Evolutionary conservation across 2,113 vertebrate genomes (phyloP), one percentile per base, ranked within the genome.

Genomic region (Aegypius monachus): DNA sequence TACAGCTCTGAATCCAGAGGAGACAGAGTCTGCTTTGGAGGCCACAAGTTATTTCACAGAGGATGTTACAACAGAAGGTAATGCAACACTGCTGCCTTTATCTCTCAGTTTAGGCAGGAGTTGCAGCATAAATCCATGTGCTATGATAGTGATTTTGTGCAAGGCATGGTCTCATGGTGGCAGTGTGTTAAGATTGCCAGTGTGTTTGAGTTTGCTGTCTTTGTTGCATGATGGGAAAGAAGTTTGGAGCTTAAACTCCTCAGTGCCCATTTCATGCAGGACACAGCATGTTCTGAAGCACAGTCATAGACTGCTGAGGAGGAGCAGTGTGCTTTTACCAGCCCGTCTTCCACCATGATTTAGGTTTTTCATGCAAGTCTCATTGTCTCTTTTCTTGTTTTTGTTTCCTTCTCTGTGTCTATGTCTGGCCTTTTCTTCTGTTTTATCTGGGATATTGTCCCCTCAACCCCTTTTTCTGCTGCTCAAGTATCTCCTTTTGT

Each of bases 21-120:
- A 99, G 93, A 98, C 99, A 0, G 99, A 99, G 92, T 99, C 99
- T 34, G 99, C 99, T 81, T 98, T 99, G 92, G 99, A 99, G 93
- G 99, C 99, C 3, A 95, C 99, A 14, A 98, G 97, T 50, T 99
- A 99, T 72, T 99, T 99, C 97, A 99, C 98, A 7, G 99, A 99
- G n/a, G 98, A 99, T 22, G 96, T 97, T 92, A 90, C 97, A 32
- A 88, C 97, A 34, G 98, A 98, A 98, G 99, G 99, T 99, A 98
- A 98, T 58, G n/a, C 25, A 81, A 21, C 34, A 13, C 43, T 47
- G 18, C 56, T 97, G n/a, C 86, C 81, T 63, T 82, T 77, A 77
- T 27, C 21, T 52, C 65, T 90, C 74, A 36, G 18, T 55, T 42
- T 43, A 43, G 81, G 29, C 66, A 79, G 77, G 25, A 73, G 27